These are phyloP conservation scores for Sylvia atricapilla DNA, from an alignment of 2,113 vertebrate species.

Conservation along the genomic window DNA sequence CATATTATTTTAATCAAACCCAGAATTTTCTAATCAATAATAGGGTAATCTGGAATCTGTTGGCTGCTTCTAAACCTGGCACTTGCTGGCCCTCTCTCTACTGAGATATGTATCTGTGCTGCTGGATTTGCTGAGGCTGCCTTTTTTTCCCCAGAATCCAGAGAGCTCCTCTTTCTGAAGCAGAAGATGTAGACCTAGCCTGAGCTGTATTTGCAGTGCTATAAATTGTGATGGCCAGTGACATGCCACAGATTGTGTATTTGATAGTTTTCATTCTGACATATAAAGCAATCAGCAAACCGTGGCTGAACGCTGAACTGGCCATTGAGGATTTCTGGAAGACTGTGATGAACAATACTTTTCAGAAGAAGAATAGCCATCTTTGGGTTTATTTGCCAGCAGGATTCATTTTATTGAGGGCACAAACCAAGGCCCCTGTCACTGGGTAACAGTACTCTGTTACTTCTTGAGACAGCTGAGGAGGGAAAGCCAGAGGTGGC, in stretches of 20 bases:
- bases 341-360: not conserved
- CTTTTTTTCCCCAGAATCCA: not conserved
- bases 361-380: not conserved
- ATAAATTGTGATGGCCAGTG: not conserved
- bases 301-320: not conserved
- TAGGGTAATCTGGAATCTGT: not conserved
- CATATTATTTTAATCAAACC: not conserved
- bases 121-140: not conserved
- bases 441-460: slow-evolving; percentile 24
- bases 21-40: not conserved
- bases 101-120: not conserved
- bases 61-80: not conserved
- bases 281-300: not conserved
- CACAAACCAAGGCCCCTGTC: slow-evolving; percentile 15
- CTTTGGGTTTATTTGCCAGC: slow-evolving; percentile 15
- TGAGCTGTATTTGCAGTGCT: not conserved
- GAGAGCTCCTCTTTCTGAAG: not conserved
- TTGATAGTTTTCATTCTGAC: not conserved
- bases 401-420: slow-evolving; percentile 23
- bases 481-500: slow-evolving; percentile 12
- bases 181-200: not conserved
- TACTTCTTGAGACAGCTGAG: slow-evolving; percentile 43
- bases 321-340: not conserved
- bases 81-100: not conserved
- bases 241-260: not conserved